A percentile compares a stretch with the other conserved stretches of the same genome.
phyloP scores from a whole-genome alignment of 2,888 invertebrate species.

The Dione juno region DNA sequence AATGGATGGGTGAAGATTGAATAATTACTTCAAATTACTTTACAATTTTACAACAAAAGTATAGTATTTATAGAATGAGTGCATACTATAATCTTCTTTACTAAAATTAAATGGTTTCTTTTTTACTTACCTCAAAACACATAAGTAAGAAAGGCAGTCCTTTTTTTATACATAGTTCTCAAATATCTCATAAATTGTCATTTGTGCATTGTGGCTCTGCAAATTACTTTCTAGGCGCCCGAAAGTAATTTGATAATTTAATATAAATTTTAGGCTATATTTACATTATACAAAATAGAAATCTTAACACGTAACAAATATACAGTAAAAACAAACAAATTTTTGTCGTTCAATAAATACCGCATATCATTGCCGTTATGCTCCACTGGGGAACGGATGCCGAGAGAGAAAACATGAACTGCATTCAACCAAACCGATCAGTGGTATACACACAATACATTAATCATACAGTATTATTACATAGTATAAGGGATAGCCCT shows the following conservation, averaged over 20 bases:
- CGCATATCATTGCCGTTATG: slow-evolving; percentile 43
- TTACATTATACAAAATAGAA: background rate
- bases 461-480: slow-evolving; percentile 32
- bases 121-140: too few relatives aligned
- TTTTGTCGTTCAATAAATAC: slow-evolving; percentile 35
- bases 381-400: slow-evolving; percentile 56
- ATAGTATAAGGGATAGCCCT: background rate
- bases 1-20: too few relatives aligned
- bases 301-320: background rate
- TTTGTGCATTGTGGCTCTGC: too few relatives aligned
- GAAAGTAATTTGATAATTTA: background rate
- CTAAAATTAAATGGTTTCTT: too few relatives aligned
- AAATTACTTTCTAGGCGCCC: background rate
- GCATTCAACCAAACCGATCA: slow-evolving; percentile 42
- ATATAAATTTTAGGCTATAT: background rate
- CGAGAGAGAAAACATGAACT: slow-evolving; percentile 62
- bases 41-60: too few relatives aligned
- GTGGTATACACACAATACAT: slow-evolving; percentile 25
- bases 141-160: too few relatives aligned
- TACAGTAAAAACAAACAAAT: slow-evolving; percentile 21
- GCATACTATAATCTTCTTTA: too few relatives aligned
- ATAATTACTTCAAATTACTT: too few relatives aligned
- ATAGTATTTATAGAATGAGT: too few relatives aligned
- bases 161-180: too few relatives aligned
- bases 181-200: background rate